Base-by-base conservation (phyloP, 2,888 invertebrate genomes). In the Cantharis rustica region DNA sequence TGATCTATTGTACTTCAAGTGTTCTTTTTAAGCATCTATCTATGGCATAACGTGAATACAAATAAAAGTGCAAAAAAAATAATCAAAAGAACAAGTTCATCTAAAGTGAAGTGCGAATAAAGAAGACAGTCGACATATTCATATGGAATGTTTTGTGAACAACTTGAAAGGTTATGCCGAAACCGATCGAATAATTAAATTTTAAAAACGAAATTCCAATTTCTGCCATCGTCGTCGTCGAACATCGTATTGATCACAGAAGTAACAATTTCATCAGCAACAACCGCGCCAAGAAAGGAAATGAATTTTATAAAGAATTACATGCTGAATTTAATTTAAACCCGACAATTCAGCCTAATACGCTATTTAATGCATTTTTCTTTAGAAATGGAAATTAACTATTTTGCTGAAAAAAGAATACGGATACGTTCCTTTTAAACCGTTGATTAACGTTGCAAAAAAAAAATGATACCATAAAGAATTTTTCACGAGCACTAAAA, bases 1-100 rank as follows among this genome's bases (percentile, higher is more conserved):
- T 71, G 26, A 74, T 73, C 76, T 73, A 73, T 76, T 76, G 76
- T 76, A 62, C 68, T 61, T 76, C 23, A 69, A 75, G 76, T 73
- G 73, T 76, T 76, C 76, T 70, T 76, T 72, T 69, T 71, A 64
- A 71, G 69, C 66, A 66, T 76, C 69, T 73, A 64, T 73, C 73
- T 73, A 72, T 73, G 69, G 76, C 16, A 70, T 69, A 61, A 73
- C 70, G 61, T 73, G 70, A 73, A 73, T 76, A 71, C 76, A 73
- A 75, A 75, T 75, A 75, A 75, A 68, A 76, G 27, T 73, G 68
- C 62, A 69, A 64, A 74, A 61, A 74, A 73, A 16, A 68, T 72
- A 26, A 27, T 20, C 20, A 16, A 66, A 66, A 13, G 64, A 16
- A 47, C 47, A 16, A 63, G 27, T 62, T 73, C 73, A 69, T 73